Evolutionary conservation across 2,113 vertebrate species (phyloP).

Genomic region (Solenodon paradoxus): DNA sequence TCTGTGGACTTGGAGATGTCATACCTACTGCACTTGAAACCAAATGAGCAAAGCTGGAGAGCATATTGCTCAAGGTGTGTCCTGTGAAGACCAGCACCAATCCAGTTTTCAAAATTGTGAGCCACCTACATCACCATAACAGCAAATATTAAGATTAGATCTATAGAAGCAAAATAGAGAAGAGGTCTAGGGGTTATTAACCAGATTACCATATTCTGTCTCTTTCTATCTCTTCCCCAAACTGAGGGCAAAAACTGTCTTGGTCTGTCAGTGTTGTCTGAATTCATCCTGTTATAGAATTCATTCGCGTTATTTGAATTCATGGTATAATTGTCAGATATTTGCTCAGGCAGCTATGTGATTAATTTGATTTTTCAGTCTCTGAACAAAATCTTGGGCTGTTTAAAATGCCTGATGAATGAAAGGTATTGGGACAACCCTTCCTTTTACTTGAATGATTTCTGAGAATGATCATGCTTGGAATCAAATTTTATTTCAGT

Average conservation of each 20-base stretch:
- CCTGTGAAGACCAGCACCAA: background rate
- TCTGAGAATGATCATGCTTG: background rate
- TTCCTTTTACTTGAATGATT: background rate
- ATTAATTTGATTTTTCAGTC: slow-evolving; percentile 58
- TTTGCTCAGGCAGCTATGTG: background rate
- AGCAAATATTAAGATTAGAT: background rate
- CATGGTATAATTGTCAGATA: slow-evolving; percentile 3
- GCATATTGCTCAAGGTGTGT: background rate
- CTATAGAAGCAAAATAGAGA: background rate
- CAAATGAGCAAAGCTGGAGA: background rate
- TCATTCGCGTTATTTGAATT: background rate
- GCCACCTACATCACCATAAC: background rate
- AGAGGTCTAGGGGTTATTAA: background rate
- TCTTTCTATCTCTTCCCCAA: background rate
- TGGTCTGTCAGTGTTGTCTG: background rate
- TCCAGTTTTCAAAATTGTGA: background rate
- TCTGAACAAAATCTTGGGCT: slow-evolving; percentile 44
- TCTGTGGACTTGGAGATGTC: background rate
- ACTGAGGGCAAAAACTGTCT: background rate
- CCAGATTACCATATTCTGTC: background rate
- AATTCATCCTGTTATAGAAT: background rate
- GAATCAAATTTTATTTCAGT: background rate
- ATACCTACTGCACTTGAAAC: background rate
- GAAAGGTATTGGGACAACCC: background rate
- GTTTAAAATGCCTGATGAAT: slow-evolving; percentile 49